Percentiles rank a stretch among this genome's conserved stretches.
These are phyloP conservation scores for rat (Rattus norvegicus) DNA, from an alignment of 2,113 vertebrate species.

Conservation along the genomic window GRCr8 NC_086032.1:45601001-45601500, in stretches of 20 bases:
- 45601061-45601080: not conserved
- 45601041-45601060: not conserved
- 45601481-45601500: not conserved
- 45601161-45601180: not conserved
- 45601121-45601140: not conserved
- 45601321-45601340: not conserved
- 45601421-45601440: not conserved
- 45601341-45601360: not conserved
- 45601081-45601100: not conserved
- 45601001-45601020: not conserved
- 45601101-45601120: not conserved
- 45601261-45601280: not conserved
- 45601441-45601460: not conserved
- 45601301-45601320: not conserved
- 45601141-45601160: not conserved
- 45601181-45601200: not conserved
- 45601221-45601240: not conserved
- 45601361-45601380: not conserved
- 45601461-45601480: not conserved
- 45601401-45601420: not conserved
- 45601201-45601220: not conserved
- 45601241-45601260: no score
- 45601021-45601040: not conserved
- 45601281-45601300: not conserved
- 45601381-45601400: not conserved